Conservation (phyloP, 2,113 vertebrate species). For the Craseonycteris thonglongyai region DNA sequence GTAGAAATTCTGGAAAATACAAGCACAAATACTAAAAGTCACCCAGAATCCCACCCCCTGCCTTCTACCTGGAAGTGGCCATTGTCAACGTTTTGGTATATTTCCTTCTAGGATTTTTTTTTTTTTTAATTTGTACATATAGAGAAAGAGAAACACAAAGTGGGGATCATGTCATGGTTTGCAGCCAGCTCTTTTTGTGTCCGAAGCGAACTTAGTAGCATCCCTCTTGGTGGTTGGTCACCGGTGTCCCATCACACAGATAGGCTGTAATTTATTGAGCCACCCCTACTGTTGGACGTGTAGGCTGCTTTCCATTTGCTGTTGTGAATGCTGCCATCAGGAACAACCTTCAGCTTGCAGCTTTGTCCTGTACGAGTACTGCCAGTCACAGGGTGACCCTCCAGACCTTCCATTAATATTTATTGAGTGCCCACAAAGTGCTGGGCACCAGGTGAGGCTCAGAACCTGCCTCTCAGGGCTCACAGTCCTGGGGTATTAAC, state of each 20-base stretch:
- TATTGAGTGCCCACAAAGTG: neutral
- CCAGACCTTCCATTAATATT: neutral
- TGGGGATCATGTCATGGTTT: neutral
- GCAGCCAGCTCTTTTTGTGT: neutral
- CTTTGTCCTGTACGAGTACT: neutral
- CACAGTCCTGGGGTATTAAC: neutral
- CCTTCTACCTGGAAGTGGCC: neutral
- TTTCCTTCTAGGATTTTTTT: neutral
- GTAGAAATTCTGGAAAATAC: slow-evolving; percentile 33
- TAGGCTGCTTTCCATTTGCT: neutral
- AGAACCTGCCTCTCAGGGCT: neutral
- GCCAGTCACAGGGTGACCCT: neutral
- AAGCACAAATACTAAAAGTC: neutral
- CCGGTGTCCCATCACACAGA: rapidly evolving
- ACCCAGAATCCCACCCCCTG: neutral
- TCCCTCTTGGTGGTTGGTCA: rapidly evolving
- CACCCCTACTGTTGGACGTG: neutral
- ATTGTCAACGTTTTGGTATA: neutral
- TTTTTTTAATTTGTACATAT: neutral
- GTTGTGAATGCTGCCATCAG: neutral
- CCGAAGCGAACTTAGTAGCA: neutral
- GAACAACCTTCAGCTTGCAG: neutral
- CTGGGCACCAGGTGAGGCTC: neutral
- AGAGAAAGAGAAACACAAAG: neutral
- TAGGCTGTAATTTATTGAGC: rapidly evolving